Evolutionary conservation across 1,140 invertebrate genomes (phyloP).

Genomic region (Zaprionus nigranus): DNA sequence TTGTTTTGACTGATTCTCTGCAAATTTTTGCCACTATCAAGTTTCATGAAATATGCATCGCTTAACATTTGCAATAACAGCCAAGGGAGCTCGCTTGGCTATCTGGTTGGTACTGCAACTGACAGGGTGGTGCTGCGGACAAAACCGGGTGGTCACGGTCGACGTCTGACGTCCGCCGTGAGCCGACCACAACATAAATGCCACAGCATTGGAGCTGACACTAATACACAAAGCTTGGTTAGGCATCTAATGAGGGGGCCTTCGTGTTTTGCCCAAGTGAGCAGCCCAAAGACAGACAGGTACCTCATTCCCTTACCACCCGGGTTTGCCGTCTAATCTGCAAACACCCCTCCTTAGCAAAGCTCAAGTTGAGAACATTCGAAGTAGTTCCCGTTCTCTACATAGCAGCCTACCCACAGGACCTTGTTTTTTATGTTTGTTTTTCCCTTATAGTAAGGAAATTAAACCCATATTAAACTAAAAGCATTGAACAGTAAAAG

Average conservation of each 20-base stretch:
- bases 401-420: neutral
- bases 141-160: constrained; percentile 28
- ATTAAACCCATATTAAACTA: constrained; percentile 75
- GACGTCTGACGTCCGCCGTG: neutral
- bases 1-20: constrained; percentile 49
- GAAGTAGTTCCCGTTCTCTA: constrained; percentile 9
- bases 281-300: constrained; percentile 25
- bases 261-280: constrained; percentile 39
- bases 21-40: constrained; percentile 47
- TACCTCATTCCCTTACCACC: neutral
- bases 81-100: constrained; percentile 7
- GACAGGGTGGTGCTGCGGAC: constrained; percentile 38
- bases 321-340: neutral
- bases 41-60: constrained; percentile 74
- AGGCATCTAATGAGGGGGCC: constrained; percentile 71
- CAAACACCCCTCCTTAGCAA: neutral
- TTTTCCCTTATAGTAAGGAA: constrained; percentile 34
- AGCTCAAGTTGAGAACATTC: constrained; percentile 30
- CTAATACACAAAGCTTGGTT: constrained; percentile 75
- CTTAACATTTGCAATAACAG: constrained; percentile 55
- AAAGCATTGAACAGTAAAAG: constrained; percentile 71
- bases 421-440: neutral
- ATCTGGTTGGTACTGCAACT: constrained; percentile 38
- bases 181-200: constrained; percentile 60
- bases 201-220: constrained; percentile 70